Percentiles rank a stretch among this genome's conserved stretches.
These are phyloP conservation scores for Coreoperca whiteheadi DNA, from an alignment of 2,113 vertebrate species.

Conservation along the genomic window DNA sequence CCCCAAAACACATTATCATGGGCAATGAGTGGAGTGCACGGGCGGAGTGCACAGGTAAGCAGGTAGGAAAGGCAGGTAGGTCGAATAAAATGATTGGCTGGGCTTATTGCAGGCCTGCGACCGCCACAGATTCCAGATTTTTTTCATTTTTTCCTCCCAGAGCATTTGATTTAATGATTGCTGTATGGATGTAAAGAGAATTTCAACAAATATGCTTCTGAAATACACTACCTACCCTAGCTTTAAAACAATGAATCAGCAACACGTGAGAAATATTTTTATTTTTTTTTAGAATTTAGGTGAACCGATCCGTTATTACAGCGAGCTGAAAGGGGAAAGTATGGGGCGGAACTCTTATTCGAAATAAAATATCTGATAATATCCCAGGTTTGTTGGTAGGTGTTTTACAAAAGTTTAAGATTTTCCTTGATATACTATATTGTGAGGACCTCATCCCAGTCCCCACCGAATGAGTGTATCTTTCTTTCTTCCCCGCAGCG, in stretches of 20 bases:
- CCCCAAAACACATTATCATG: too few relatives aligned
- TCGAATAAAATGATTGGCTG: too few relatives aligned
- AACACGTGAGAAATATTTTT: neutral
- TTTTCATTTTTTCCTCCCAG: too few relatives aligned
- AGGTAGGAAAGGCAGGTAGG: too few relatives aligned
- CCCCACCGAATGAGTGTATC: neutral
- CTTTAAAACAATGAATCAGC: neutral
- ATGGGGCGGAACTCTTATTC: neutral
- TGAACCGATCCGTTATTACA: slow-evolving; percentile 9
- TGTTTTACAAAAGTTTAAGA: neutral
- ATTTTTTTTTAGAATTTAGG: slow-evolving; percentile 14
- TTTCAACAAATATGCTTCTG: too few relatives aligned
- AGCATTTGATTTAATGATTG: too few relatives aligned
- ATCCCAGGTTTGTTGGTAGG: neutral
- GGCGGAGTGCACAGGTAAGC: too few relatives aligned
- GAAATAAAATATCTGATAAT: slow-evolving; percentile 6
- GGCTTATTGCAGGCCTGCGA: too few relatives aligned
- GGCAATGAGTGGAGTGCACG: too few relatives aligned
- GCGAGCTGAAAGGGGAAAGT: neutral
- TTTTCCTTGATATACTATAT: neutral
- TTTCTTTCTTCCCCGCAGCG: neutral
- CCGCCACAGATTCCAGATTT: too few relatives aligned
- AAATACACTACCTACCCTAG: too few relatives aligned
- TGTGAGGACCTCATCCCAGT: neutral
- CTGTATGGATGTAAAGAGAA: too few relatives aligned